Percentiles rank a stretch among this genome's conserved stretches.
These are phyloP conservation scores for Recurvirostra avosetta DNA, from an alignment of 2,113 vertebrate genomes.

Conservation along the genomic window DNA sequence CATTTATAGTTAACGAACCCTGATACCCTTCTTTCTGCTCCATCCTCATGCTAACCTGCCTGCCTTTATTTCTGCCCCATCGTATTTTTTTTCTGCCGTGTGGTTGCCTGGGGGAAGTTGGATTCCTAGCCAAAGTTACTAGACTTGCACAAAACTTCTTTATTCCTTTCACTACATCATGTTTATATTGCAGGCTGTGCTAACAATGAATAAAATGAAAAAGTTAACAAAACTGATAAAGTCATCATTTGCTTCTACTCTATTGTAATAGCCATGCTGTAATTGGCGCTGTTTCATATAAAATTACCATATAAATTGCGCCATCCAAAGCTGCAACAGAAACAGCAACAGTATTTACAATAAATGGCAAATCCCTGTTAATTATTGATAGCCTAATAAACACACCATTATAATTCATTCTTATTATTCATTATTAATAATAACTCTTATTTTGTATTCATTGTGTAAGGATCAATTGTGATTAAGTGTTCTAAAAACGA, in stretches of 20 bases:
- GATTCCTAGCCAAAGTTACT: not conserved
- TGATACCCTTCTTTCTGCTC: not conserved
- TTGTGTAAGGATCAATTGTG: constrained; percentile 20
- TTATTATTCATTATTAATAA: constrained; percentile 58
- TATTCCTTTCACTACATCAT: constrained; percentile 35
- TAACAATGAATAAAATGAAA: constrained; percentile 53
- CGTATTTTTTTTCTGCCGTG: not conserved
- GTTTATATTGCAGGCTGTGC: constrained; percentile 30
- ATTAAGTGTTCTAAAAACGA: constrained; percentile 23
- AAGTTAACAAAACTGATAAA: constrained; percentile 59
- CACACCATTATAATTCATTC: constrained; percentile 31
- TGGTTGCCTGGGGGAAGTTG: not conserved
- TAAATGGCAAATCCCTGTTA: constrained; percentile 61
- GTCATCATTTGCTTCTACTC: constrained; percentile 27
- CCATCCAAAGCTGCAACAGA: constrained; percentile 43
- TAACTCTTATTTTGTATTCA: constrained; percentile 34
- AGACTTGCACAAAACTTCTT: not conserved
- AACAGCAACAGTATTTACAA: constrained; percentile 47
- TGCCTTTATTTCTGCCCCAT: not conserved
- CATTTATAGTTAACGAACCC: not conserved
- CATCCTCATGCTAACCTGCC: not conserved
- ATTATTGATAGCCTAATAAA: constrained; percentile 65
- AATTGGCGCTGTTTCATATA: constrained; percentile 44
- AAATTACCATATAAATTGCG: constrained; percentile 70
- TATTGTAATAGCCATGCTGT: constrained; percentile 39